Evolutionary conservation across 2,797 vertebrate species (phyloP), one percentile per base, ranked within the genome.

Genomic region (Betta splendens): DNA sequence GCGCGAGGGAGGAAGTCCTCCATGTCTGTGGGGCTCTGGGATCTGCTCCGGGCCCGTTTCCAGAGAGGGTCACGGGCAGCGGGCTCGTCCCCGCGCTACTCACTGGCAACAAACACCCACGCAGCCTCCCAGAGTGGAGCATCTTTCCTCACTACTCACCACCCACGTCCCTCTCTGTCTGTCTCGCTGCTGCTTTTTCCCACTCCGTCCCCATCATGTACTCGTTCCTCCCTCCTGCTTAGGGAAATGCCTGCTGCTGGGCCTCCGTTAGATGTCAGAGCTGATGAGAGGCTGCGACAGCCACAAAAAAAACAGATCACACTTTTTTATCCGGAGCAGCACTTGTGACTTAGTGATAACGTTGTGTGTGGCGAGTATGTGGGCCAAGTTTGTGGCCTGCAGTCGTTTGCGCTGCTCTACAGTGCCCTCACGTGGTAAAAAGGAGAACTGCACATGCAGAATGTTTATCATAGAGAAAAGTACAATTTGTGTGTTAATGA

Each of bases 401-500:
- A 22, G 28, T 6, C 2, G 0, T 8, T 38, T 64, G 33, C 9
- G 58, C 23, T 72, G 63, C 80, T 82, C 69, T 56, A 39, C 64
- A 44, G 44, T 54, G 77, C 38, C 74, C 68, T 50, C 78, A 18
- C 63, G 64, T 70, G 87, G 69, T 47, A 33, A 32, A 12, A 0
- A 8, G 25, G 3, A 8, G 38, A 4, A 66, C 25, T 66, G 68
- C 70, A 66, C 13, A 18, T 0, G n/a, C n/a, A 15, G 37, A 9
- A 3, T 4, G 47, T 35, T 13, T 9, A 7, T 17, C 12, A 20
- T 3, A 17, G 17, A 26, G 45, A 8, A 36, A 39, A 15, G 16
- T 9, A 22, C 3, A 2, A 6, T 28, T 38, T 47, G n/a, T n/a
- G n/a, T n/a, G n/a, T n/a, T n/a, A n/a, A n/a, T n/a, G n/a, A n/a